These are phyloP conservation scores for Ovis aries DNA, from an alignment of 2,113 vertebrate species.

Conservation along the genomic window DNA sequence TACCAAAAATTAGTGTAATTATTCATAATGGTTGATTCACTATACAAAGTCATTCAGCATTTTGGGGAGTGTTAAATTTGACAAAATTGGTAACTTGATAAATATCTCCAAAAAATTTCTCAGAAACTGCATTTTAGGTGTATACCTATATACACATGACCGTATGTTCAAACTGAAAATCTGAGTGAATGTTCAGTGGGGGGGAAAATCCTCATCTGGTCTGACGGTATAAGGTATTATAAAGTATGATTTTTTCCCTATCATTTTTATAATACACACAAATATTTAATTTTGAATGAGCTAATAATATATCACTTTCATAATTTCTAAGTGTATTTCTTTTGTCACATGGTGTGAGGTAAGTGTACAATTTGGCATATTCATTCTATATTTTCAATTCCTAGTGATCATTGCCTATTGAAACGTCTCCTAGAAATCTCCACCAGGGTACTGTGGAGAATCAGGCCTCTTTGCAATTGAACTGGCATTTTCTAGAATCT, in stretches of 20 bases:
- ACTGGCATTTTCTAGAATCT: background rate
- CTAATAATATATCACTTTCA: background rate
- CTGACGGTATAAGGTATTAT: background rate
- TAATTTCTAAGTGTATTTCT: background rate
- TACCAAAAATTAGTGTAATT: background rate
- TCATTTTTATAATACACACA: background rate
- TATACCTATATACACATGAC: background rate
- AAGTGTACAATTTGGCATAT: background rate
- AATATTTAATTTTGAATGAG: background rate
- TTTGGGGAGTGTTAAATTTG: background rate
- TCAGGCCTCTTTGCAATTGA: background rate
- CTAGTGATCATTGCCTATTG: background rate
- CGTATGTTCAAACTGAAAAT: background rate
- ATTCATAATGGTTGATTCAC: background rate
- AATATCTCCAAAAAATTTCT: background rate
- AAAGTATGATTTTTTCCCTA: background rate
- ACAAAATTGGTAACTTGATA: background rate
- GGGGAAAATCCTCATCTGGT: background rate
- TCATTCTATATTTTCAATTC: background rate
- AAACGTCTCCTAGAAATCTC: background rate
- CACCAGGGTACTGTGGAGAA: background rate
- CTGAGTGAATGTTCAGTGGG: background rate
- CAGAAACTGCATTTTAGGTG: background rate
- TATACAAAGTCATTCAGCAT: background rate
- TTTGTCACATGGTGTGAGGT: background rate